These are phyloP conservation scores for Pollicipes pollicipes DNA, from an alignment of 1,140 invertebrate genomes.

Conservation along the genomic window DNA sequence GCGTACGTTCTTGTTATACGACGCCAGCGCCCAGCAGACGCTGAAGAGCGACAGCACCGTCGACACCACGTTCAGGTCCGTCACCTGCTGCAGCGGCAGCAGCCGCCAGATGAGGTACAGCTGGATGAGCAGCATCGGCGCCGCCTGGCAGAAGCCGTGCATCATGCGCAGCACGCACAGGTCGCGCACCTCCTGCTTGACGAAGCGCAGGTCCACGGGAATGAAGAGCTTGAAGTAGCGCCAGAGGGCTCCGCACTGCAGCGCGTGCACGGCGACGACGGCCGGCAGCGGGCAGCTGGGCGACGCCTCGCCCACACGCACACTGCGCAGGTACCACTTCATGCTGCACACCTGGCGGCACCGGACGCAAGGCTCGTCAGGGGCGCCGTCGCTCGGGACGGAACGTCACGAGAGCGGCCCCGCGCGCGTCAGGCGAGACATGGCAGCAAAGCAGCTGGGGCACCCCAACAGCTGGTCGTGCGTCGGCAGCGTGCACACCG, in stretches of 20 bases:
- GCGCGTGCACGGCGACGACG: conserved; percentile 43
- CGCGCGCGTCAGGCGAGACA: too few relatives aligned
- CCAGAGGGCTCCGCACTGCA: conserved; percentile 70
- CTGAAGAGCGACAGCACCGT: conserved; percentile 60
- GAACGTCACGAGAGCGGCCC: too few relatives aligned
- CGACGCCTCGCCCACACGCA: conserved; percentile 14
- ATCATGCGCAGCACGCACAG: conserved; percentile 59
- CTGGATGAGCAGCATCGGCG: conserved; percentile 68
- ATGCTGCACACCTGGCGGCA: conserved; percentile 16
- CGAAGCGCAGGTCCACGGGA: conserved; percentile 59
- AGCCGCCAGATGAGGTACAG: conserved; percentile 43
- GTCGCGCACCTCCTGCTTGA: conserved; percentile 63
- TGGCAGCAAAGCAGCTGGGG: too few relatives aligned
- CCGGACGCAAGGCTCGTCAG: too few relatives aligned
- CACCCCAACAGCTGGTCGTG: too few relatives aligned
- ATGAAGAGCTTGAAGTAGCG: conserved; percentile 71
- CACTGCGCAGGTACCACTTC: conserved; percentile 18
- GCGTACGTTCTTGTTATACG: conserved; percentile 71
- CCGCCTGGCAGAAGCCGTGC: conserved; percentile 70
- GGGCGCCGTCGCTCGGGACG: too few relatives aligned
- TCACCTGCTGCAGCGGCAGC: conserved; percentile 32
- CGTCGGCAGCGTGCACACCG: too few relatives aligned
- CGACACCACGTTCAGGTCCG: conserved; percentile 61
- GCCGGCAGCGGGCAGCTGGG: conserved; percentile 17
- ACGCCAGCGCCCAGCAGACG: conserved; percentile 75